Evolutionary conservation across 2,888 invertebrate genomes (phyloP).

Genomic region (Alentia gelatinosa): DNA sequence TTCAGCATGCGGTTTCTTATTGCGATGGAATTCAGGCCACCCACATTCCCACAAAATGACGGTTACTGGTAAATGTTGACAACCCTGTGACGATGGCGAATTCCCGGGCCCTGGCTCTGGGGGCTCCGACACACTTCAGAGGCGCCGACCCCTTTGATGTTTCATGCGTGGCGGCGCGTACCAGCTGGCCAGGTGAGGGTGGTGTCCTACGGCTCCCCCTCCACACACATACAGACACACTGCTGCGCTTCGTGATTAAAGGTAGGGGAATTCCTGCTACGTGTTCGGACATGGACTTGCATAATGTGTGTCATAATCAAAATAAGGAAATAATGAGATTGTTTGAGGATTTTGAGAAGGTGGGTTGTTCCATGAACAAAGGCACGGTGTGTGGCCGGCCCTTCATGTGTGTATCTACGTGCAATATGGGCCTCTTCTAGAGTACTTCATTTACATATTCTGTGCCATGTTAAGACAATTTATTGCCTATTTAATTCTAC

Average conservation of each 20-base stretch:
- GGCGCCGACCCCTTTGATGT: not conserved
- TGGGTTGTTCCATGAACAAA: not conserved
- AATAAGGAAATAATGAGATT: not conserved
- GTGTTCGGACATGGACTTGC: not conserved
- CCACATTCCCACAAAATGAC: not conserved
- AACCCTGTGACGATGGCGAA: no score
- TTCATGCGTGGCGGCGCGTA: not conserved
- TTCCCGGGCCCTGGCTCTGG: not conserved
- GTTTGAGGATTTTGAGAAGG: not conserved
- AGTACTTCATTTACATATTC: not conserved
- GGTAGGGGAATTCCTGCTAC: not conserved
- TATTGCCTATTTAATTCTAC: no score
- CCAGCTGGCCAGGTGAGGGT: not conserved
- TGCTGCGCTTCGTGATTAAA: not conserved
- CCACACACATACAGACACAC: not conserved
- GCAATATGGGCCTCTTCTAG: not conserved
- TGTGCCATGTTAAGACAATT: no score
- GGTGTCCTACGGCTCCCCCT: no score
- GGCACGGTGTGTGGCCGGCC: not conserved
- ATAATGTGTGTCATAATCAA: not conserved
- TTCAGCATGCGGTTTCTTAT: no score
- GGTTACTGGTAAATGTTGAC: not conserved
- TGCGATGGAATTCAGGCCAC: not conserved
- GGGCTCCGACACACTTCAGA: not conserved
- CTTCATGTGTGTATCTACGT: not conserved